Evolutionary conservation across 2,797 vertebrate genomes (phyloP), one percentile per base, ranked within the genome.

Genomic region (Tangara arthus): DNA sequence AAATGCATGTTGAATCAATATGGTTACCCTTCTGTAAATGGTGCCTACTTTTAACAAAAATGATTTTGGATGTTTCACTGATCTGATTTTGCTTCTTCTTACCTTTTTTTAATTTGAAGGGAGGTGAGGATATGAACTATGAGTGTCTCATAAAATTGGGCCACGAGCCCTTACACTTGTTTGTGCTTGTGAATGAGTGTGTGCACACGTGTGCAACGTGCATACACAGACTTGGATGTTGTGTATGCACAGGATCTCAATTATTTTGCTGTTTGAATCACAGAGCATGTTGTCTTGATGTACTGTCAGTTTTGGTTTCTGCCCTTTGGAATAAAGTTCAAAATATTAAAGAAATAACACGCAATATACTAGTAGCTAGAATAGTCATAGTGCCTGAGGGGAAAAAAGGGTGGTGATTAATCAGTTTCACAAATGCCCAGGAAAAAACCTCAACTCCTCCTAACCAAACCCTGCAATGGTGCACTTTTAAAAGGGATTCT

Each of bases 331-430:
- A 90, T 86, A 84, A 97, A 95, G 90, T 87, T 93, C 71, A 88
- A 82, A 79, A 66, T 94, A 88, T 83, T 97, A 95, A 97, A 96
- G 93, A 97, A 97, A 96, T 95, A 94, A 89, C 68, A 87, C 32
- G 23, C 79, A 93, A 91, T 93, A 88, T 85, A 87, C 93, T 93
- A 69, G 88, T 92, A 94, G 91, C 94, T 96, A 85, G 81, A 90
- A 94, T 78, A 94, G 84, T 88, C 93, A 85, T 24, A 56, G 59
- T 28, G 80, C 79, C 77, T 0, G 44, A 89, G 87, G 81, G 77
- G 28, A 39, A 89, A 78, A 81, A 68, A 94, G 92, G 35, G 56
- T 93, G 63, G 69, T 63, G 87, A 80, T 94, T 89, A 96, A 94
- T 86, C 81, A 80, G 52, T 87, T 23, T 92, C 73, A 79, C 22